Evolutionary conservation across 2,113 vertebrate genomes (phyloP), one percentile per base, ranked within the genome.

Genomic region (Forbesichthys agassizii): DNA sequence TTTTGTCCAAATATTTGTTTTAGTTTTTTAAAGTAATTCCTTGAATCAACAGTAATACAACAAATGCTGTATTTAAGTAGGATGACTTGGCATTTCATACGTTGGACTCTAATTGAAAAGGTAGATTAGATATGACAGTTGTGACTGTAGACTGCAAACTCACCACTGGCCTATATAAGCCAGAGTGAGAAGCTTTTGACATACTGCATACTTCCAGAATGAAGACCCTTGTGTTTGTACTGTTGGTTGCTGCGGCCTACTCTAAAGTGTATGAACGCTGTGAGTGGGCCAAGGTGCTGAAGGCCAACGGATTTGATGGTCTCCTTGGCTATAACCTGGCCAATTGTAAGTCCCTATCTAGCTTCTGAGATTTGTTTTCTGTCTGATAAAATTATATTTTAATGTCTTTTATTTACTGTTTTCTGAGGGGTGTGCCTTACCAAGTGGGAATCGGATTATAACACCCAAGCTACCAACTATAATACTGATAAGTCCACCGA

Each of bases 341-440:
- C n/a, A 81, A 93, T 73, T 94, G 92, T 94, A 69, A 90, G 92
- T 83, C 46, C n/a, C 33, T 13, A 14, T 52, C 49, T 12, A 27
- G 27, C 49, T 1, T 7, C 9, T 11, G 49, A 11, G 49, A 3
- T 3, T 11, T 4, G 10, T 52, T 27, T 27, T 27, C 27, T 52
- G 11, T 52, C 49, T 52, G 49, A 14, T 52, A 9, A 1, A 11
- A 52, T 12, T 12, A 52, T 52, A 4, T 11, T 52, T 52, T 14
- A 52, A 27, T 27, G 27, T 27, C 9, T 68, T 11, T 11, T 18
- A 2, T 18, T 47, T n/a, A 46, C 10, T 61, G 12, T 61, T 13
- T 42, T 13, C 48, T 12, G 69, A 93, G 88, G 92, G 92, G 7
- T 93, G 55, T 93, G 91, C 69, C 61, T 93, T 65, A 70, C 88